phyloP scores from a whole-genome alignment of 1,140 invertebrate genomes.

The Drosophila insularis region DNA sequence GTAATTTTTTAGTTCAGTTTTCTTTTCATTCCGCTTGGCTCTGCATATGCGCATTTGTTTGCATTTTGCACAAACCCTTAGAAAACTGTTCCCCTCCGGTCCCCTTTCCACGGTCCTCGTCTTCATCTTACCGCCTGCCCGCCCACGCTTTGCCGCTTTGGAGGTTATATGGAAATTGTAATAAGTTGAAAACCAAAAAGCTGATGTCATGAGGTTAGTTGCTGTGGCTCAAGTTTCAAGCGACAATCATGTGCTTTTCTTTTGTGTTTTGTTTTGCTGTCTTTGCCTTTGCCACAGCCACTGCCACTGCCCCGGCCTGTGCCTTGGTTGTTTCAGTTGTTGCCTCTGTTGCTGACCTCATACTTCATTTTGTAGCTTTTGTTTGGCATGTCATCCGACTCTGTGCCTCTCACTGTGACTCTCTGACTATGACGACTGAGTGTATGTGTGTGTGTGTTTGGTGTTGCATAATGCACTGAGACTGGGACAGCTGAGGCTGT shows the following conservation, averaged over 20 bases:
- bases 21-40: conserved; percentile 50
- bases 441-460: conserved; percentile 16
- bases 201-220: conserved; percentile 81
- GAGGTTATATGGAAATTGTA: conserved; percentile 78
- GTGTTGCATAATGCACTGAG: conserved; percentile 66
- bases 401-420: conserved; percentile 3
- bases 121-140: background rate
- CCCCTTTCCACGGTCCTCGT: background rate
- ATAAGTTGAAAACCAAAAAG: conserved; percentile 80
- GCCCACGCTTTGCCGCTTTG: conserved; percentile 49
- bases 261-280: conserved; percentile 44
- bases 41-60: conserved; percentile 73
- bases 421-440: conserved; percentile 27
- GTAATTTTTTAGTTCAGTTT: conserved; percentile 23
- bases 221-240: conserved; percentile 78
- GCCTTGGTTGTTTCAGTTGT: background rate
- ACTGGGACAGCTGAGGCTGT: conserved; percentile 48
- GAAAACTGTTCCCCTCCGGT: background rate
- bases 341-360: conserved; percentile 57
- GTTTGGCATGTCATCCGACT: conserved; percentile 65
- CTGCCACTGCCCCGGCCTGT: no score
- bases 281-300: background rate
- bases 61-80: conserved; percentile 42
- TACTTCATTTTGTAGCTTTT: conserved; percentile 80
- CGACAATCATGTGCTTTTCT: conserved; percentile 77